A percentile compares a stretch with the other conserved stretches of the same genome.
These are phyloP conservation scores for Anthopleura sola DNA, from an alignment of 64 coral and sea anemone genomes.

Conservation along the genomic window DNA sequence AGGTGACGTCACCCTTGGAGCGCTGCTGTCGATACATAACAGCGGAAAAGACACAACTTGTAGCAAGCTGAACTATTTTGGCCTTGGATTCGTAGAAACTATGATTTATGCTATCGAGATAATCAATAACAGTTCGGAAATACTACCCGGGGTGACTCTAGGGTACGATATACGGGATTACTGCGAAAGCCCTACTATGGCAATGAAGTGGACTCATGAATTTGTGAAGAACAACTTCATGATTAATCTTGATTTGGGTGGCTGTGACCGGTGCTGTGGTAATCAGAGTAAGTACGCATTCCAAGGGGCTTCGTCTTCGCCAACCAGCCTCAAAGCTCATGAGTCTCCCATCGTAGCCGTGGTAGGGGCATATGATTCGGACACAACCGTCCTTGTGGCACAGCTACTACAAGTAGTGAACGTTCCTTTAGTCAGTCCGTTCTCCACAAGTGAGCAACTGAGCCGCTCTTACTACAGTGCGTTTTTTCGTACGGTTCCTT, in stretches of 20 bases:
- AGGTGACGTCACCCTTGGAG: constrained; percentile 21
- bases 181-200: constrained; percentile 23
- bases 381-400: constrained; percentile 41
- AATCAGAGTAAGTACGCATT: neutral
- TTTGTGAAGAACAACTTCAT: constrained; percentile 19
- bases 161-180: constrained; percentile 30
- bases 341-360: constrained; percentile 27
- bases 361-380: constrained; percentile 49
- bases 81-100: constrained; percentile 16
- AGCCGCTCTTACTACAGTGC: constrained; percentile 35
- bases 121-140: constrained; percentile 21
- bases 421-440: constrained; percentile 35
- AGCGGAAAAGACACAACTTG: neutral
- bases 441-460: constrained; percentile 48
- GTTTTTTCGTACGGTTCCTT: constrained; percentile 85
- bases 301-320: neutral
- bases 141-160: neutral
- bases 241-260: neutral
- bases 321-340: neutral
- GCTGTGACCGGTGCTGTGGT: too few relatives aligned
- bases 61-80: neutral
- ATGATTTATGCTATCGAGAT: constrained; percentile 4
- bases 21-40: neutral
- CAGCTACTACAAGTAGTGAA: constrained; percentile 42
- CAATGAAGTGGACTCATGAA: constrained; percentile 5